Evolutionary conservation across 2,797 vertebrate genomes (phyloP).

Genomic region (Peromyscus aztecus): DNA sequence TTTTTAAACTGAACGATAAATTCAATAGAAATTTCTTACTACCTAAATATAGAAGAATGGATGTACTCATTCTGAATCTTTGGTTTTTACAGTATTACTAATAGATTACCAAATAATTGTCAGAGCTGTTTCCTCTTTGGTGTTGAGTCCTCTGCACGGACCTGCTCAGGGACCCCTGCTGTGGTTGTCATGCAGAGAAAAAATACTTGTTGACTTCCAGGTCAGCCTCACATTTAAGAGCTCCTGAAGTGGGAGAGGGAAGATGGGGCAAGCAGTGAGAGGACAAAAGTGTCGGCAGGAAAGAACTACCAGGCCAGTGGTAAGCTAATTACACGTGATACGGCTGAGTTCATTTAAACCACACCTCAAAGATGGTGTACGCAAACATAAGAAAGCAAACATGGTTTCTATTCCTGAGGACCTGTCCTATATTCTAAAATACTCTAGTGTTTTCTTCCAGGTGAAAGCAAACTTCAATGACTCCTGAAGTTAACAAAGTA

Average conservation of each 20-base stretch:
- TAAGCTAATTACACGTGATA: not conserved
- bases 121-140: not conserved
- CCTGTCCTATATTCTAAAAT: not conserved
- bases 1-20: not conserved
- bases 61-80: not conserved
- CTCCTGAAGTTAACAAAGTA: slow-evolving; percentile 16
- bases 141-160: not conserved
- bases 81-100: not conserved
- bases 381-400: not conserved
- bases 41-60: not conserved
- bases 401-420: not conserved
- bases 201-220: not conserved
- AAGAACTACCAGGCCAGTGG: not conserved
- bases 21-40: not conserved
- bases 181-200: not conserved
- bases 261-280: not conserved
- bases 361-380: not conserved
- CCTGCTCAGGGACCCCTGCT: not conserved
- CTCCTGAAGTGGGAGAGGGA: not conserved
- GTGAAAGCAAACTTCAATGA: not conserved
- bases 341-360: not conserved
- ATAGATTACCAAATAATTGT: not conserved
- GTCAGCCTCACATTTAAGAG: not conserved
- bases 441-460: not conserved
- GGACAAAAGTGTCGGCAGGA: not conserved